Evolutionary conservation across 2,888 invertebrate species (phyloP), one percentile per base, ranked within the genome.

Genomic region (Penaeus monodon): DNA sequence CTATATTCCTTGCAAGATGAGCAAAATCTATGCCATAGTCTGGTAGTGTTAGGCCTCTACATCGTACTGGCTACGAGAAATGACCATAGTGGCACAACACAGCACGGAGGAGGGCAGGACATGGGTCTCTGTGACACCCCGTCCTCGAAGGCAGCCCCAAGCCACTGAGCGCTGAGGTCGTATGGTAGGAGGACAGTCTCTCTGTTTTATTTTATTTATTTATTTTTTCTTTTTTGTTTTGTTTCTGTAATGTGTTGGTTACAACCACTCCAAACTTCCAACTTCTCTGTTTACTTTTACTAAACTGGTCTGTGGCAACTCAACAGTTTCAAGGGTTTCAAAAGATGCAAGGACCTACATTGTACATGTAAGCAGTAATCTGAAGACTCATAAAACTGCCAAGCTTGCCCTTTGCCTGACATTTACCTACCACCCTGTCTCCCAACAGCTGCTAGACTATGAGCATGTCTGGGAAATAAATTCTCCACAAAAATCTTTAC

Each of bases 121-220:
- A 57, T 65, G 77, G 78, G 70, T 84, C 68, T 78, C 78, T 81
- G 44, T 63, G 63, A 70, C 33, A 63, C 78, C 84, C 84, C 70
- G 49, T 84, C 84, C 77, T 81, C 80, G 65, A 80, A 73, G 80
- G 85, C 85, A 85, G 85, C 85, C 85, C 85, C 85, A 79, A 85
- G 85, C 85, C 85, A 80, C 85, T 85, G 85, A 85, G 79, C 85
- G 79, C 85, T 80, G 85, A 85, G 79, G 85, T 85, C 85, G 44
- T 85, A 80, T 44, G 80, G 79, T 85, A 80, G 79, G 85, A 85
- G 85, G 85, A 85, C 85, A 80, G 85, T 73, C 80, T 80, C 82
- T 74, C 82, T 38, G 65, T 57, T 57, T 57, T 57, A 57, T 57
- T 57, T 57, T 57, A 57, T 57, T 57, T 57, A 57, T 57, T 57